Percentiles rank a stretch among this genome's conserved stretches.
These are phyloP conservation scores for Anguilla obscura DNA, from an alignment of 2,797 vertebrate genomes.

Conservation along the genomic window DNA sequence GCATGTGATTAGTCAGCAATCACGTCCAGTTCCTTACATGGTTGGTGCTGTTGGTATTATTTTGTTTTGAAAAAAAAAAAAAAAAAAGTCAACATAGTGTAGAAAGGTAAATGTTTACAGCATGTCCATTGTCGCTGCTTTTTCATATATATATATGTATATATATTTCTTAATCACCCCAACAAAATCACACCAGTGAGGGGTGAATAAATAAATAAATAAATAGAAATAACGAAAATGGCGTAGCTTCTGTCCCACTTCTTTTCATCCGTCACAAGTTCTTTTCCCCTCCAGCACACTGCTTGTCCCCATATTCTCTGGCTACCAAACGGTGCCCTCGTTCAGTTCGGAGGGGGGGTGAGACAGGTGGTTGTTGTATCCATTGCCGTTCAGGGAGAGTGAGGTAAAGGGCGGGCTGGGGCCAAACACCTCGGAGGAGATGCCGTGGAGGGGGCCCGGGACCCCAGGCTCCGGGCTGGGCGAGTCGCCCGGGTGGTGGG, in stretches of 20 bases:
- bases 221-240: slow-evolving; percentile 57
- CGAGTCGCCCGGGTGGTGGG: slow-evolving; percentile 82
- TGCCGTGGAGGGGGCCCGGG: slow-evolving; percentile 85
- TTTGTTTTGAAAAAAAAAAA: slow-evolving; percentile 55
- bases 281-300: slow-evolving; percentile 24
- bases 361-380: slow-evolving; percentile 88
- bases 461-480: slow-evolving; percentile 90
- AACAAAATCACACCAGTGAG: slow-evolving; percentile 45
- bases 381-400: slow-evolving; percentile 81
- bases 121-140: slow-evolving; percentile 30
- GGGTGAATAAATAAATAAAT: slow-evolving; percentile 65
- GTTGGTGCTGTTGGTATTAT: slow-evolving; percentile 54
- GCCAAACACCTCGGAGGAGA: slow-evolving; percentile 89
- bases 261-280: slow-evolving; percentile 46
- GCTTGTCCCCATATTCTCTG: slow-evolving; percentile 46
- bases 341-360: slow-evolving; percentile 92
- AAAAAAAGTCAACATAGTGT: slow-evolving; percentile 63
- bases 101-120: slow-evolving; percentile 63
- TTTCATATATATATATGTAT: slow-evolving; percentile 42
- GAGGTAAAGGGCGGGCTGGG: slow-evolving; percentile 86
- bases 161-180: slow-evolving; percentile 36
- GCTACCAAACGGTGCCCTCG: slow-evolving; percentile 91
- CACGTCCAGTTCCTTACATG: slow-evolving; percentile 52
- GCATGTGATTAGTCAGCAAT: slow-evolving; percentile 56
- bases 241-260: slow-evolving; percentile 45